Percentiles rank a stretch among this genome's conserved stretches.
Conservation (phyloP, 2,113 vertebrate species). For the zebrafish (Danio rerio) region DNA sequence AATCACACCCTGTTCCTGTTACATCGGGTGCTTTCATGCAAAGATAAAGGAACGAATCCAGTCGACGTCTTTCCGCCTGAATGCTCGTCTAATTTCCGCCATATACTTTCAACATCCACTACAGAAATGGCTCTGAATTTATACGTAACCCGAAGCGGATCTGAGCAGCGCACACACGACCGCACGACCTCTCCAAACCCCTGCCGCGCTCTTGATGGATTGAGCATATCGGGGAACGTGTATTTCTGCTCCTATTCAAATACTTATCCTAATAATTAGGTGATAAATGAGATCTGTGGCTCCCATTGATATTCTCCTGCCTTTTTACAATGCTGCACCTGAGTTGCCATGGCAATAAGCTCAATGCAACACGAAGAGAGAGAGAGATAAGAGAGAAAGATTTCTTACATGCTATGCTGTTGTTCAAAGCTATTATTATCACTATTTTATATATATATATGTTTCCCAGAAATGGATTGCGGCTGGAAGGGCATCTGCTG, state of each 20-base stretch:
- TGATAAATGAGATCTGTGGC: conserved; percentile 23
- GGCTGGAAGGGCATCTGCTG: too few species aligned
- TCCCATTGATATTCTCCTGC: conserved; percentile 53
- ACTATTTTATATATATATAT: too few species aligned
- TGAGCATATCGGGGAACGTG: conserved; percentile 16
- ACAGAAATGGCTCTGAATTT: not conserved
- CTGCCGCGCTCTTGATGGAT: not conserved
- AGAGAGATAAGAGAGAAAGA: not conserved
- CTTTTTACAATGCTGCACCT: conserved; percentile 58
- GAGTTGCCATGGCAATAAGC: conserved; percentile 68
- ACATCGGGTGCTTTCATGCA: conserved; percentile 33
- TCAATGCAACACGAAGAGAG: conserved; percentile 17
- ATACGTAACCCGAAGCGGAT: not conserved
- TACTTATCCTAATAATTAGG: conserved; percentile 19
- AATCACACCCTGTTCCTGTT: conserved; percentile 33
- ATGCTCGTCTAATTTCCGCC: conserved; percentile 1
- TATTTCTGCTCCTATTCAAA: conserved; percentile 24
- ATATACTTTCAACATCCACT: conserved; percentile 4
- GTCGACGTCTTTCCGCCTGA: conserved; percentile 6
- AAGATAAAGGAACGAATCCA: conserved; percentile 37
- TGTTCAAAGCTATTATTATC: too few species aligned
- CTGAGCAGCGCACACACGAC: not conserved
- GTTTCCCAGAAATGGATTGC: too few species aligned
- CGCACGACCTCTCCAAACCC: not conserved
- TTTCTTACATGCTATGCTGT: too few species aligned